Evolutionary conservation across 1,140 invertebrate species (phyloP).

Genomic region (Plutomurus gul): DNA sequence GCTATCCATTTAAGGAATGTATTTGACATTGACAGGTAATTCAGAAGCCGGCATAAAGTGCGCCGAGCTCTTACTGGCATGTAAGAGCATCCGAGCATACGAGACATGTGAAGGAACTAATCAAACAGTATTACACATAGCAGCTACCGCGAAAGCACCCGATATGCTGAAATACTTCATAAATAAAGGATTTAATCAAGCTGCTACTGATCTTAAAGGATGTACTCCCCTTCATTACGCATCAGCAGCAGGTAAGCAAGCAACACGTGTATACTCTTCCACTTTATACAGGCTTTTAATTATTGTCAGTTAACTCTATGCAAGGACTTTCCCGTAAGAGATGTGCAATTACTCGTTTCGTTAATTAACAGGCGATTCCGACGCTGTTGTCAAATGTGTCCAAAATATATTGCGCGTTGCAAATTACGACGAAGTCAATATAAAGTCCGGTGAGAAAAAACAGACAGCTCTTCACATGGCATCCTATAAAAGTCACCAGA

Average conservation of each 20-base stretch:
- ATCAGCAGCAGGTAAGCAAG: background rate
- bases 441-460: constrained; percentile 16
- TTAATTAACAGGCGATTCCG: constrained; percentile 34
- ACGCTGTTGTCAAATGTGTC: constrained; percentile 32
- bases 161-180: constrained; percentile 32
- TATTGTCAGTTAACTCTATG: no score
- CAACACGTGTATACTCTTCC: no score
- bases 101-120: background rate
- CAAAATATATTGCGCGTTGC: background rate
- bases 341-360: background rate
- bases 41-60: constrained; percentile 38
- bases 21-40: constrained; percentile 33
- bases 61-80: background rate
- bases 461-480: constrained; percentile 41
- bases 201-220: constrained; percentile 12
- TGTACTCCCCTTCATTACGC: constrained; percentile 22
- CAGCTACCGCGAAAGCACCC: constrained; percentile 5
- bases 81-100: background rate
- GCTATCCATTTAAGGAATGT: background rate
- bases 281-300: no score
- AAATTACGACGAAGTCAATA: constrained; percentile 18
- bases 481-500: constrained; percentile 31
- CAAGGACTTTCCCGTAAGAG: no score
- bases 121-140: constrained; percentile 36
- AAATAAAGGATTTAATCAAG: constrained; percentile 27